Conservation (phyloP, 1,140 invertebrate genomes). For the Heliconius eleuchia region DNA sequence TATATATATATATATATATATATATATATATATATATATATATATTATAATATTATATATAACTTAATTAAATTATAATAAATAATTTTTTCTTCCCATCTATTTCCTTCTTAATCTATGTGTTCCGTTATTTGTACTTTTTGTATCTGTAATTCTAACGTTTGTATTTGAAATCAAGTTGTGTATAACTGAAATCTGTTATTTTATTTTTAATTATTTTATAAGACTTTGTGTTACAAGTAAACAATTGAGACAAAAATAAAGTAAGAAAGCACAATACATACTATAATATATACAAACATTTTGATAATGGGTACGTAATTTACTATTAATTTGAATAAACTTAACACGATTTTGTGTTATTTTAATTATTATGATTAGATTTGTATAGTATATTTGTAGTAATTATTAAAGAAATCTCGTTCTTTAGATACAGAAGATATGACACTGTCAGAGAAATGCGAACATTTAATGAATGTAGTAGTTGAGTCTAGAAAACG, state of each 20-base stretch:
- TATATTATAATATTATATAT: too few species aligned
- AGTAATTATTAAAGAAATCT: not conserved
- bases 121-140: not conserved
- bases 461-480: constrained; percentile 66
- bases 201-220: not conserved
- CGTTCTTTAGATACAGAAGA: constrained; percentile 48
- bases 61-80: too few species aligned
- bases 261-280: not conserved
- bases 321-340: not conserved
- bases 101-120: not conserved
- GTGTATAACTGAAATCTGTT: not conserved
- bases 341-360: too few species aligned
- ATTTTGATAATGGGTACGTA: not conserved
- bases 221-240: not conserved
- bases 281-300: too few species aligned
- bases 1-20: too few species aligned
- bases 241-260: not conserved
- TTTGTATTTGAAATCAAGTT: not conserved
- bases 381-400: not conserved
- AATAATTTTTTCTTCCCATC: not conserved
- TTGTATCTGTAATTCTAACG: not conserved
- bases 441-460: constrained; percentile 54
- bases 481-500: constrained; percentile 66
- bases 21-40: too few species aligned
- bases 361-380: not conserved